Conservation (phyloP, 2,888 invertebrate genomes). For the Pecten maximus region DNA sequence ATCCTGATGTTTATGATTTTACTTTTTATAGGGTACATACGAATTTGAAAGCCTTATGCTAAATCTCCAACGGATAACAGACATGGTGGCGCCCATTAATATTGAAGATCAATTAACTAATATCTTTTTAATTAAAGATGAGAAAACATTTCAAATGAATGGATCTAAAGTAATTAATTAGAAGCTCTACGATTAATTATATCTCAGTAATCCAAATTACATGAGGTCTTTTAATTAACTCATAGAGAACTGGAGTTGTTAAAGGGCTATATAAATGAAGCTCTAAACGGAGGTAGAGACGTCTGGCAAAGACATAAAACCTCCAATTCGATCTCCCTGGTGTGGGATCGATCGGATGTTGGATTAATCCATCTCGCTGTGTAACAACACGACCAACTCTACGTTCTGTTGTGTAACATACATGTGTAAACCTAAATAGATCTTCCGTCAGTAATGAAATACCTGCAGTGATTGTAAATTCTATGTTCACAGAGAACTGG, state of each 20-base stretch:
- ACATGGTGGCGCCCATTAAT: background rate
- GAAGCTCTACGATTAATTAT: background rate
- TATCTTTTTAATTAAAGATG: background rate
- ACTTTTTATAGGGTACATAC: too few relatives aligned
- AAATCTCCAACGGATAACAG: background rate
- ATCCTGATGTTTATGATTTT: too few relatives aligned
- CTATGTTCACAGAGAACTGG: too few relatives aligned
- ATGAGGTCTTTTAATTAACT: conserved; percentile 25
- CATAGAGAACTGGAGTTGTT: background rate
- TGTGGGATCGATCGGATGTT: background rate
- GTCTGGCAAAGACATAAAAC: background rate
- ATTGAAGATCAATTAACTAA: background rate
- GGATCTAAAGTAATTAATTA: conserved; percentile 2
- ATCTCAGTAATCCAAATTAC: background rate
- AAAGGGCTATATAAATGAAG: background rate
- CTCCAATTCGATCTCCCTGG: background rate
- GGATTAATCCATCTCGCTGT: background rate
- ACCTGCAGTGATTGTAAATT: too few relatives aligned
- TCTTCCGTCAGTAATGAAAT: too few relatives aligned
- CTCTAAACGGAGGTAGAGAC: background rate
- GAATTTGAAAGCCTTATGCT: background rate
- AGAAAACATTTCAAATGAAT: background rate
- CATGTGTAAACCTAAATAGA: too few relatives aligned
- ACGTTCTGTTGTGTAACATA: background rate
- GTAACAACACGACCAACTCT: background rate